Evolutionary conservation across 2,888 invertebrate species (phyloP).

Genomic region (Drosophila koepferae): DNA sequence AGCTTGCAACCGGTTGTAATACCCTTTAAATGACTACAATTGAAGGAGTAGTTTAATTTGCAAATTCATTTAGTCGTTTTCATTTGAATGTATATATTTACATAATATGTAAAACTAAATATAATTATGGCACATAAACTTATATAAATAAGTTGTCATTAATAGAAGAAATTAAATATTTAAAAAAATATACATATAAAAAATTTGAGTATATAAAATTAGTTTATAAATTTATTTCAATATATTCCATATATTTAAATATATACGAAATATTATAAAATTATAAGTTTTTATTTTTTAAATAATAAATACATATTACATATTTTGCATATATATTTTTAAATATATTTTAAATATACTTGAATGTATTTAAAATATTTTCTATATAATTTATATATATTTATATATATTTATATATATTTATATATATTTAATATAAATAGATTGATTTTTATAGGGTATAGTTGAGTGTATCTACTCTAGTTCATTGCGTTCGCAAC

Average conservation of each 20-base stretch:
- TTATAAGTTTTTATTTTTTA: no score
- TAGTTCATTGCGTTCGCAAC: neutral
- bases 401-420: no score
- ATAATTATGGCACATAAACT: no score
- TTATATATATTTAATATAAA: neutral
- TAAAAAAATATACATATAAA: no score
- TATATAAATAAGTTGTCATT: no score
- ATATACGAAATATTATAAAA: neutral
- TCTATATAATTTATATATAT: no score
- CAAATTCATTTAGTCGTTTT: neutral
- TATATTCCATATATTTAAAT: neutral
- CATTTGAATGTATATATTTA: neutral
- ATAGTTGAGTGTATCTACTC: neutral
- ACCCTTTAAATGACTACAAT: neutral
- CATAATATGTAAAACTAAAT: no score
- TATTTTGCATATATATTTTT: no score
- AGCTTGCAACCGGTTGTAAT: constrained; percentile 62
- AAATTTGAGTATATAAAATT: no score
- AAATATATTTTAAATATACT: neutral
- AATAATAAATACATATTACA: no score
- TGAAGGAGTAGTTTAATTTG: neutral
- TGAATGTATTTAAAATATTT: neutral
- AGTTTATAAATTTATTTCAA: neutral
- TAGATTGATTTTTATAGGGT: neutral
- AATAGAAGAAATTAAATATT: neutral